phyloP scores from a whole-genome alignment of 2,888 invertebrate genomes.

The Onthophagus sagittarius region DNA sequence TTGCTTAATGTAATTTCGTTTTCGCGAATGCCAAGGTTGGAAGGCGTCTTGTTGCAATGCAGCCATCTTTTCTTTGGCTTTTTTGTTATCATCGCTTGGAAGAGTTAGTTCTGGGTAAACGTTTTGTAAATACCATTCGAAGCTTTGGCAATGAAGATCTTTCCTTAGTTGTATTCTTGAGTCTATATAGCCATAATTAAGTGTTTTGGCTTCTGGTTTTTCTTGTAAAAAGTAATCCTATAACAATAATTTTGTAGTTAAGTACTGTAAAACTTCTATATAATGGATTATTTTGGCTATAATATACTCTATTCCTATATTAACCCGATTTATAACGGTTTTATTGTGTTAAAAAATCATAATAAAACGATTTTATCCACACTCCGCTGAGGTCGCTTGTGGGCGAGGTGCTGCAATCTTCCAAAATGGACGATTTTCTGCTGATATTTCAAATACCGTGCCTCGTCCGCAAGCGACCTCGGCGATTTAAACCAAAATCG shows the following conservation, averaged over 20 bases:
- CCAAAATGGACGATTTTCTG: too few relatives aligned
- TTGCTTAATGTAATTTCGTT: conserved; percentile 68
- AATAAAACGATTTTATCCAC: too few relatives aligned
- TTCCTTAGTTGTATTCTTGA: conserved; percentile 69
- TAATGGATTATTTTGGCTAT: too few relatives aligned
- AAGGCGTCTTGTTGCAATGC: conserved; percentile 62
- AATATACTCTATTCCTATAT: too few relatives aligned
- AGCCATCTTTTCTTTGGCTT: conserved; percentile 58
- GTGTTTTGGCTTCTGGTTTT: conserved; percentile 55
- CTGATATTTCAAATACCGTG: too few relatives aligned
- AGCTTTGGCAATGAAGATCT: conserved; percentile 72
- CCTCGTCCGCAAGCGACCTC: too few relatives aligned
- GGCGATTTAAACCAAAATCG: too few relatives aligned
- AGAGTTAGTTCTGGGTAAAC: conserved; percentile 77
- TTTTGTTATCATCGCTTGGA: conserved; percentile 57
- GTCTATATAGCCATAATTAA: conserved; percentile 68
- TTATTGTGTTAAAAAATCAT: too few relatives aligned
- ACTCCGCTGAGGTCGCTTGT: too few relatives aligned
- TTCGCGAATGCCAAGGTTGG: conserved; percentile 81
- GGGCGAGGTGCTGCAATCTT: too few relatives aligned
- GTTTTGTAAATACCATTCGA: conserved; percentile 83
- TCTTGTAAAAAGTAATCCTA: conserved; percentile 24
- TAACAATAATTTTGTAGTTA: neutral
- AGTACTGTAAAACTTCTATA: neutral
- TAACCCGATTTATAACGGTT: too few relatives aligned